Percentiles rank a stretch among this genome's conserved stretches.
phyloP scores from a whole-genome alignment of 2,888 invertebrate genomes.

The Leucozona laternaria region DNA sequence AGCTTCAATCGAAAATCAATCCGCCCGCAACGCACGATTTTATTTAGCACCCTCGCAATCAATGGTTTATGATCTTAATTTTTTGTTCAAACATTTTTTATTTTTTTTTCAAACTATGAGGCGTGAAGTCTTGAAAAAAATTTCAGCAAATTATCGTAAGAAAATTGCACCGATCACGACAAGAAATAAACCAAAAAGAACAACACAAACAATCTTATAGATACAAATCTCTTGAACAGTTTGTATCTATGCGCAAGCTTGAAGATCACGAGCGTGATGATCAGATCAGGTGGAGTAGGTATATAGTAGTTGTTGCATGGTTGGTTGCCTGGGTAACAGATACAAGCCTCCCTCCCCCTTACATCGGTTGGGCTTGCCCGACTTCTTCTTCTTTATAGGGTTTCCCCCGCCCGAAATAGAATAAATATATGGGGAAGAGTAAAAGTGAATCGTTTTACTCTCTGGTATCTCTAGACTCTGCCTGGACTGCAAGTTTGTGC shows the following conservation, averaged over 20 bases:
- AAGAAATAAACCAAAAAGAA: conserved; percentile 6
- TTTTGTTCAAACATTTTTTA: neutral
- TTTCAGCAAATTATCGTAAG: conserved; percentile 32
- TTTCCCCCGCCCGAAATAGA: conserved; percentile 36
- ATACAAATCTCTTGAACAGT: conserved; percentile 53
- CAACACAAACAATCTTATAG: conserved; percentile 24
- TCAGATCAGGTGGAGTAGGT: conserved; percentile 52
- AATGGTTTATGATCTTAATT: too few relatives aligned
- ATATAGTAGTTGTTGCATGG: conserved; percentile 34
- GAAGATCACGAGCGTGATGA: conserved; percentile 71
- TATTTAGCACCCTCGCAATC: conserved; percentile 62
- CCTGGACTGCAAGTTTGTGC: conserved; percentile 48
- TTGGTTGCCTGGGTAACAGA: conserved; percentile 44
- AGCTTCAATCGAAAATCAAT: conserved; percentile 48
- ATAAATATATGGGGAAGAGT: conserved; percentile 24
- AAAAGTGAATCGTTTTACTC: conserved; percentile 66
- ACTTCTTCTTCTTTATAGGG: neutral
- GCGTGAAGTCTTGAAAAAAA: conserved; percentile 44
- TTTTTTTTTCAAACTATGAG: conserved; percentile 19
- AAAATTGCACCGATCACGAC: conserved; percentile 67
- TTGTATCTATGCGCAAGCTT: conserved; percentile 39
- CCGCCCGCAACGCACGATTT: conserved; percentile 67
- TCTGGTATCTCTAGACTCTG: conserved; percentile 27
- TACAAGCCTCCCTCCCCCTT: neutral
- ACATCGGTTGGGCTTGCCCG: neutral